Evolutionary conservation across 2,888 invertebrate species (phyloP), one percentile per base, ranked within the genome.

Genomic region (Mystacides longicornis): DNA sequence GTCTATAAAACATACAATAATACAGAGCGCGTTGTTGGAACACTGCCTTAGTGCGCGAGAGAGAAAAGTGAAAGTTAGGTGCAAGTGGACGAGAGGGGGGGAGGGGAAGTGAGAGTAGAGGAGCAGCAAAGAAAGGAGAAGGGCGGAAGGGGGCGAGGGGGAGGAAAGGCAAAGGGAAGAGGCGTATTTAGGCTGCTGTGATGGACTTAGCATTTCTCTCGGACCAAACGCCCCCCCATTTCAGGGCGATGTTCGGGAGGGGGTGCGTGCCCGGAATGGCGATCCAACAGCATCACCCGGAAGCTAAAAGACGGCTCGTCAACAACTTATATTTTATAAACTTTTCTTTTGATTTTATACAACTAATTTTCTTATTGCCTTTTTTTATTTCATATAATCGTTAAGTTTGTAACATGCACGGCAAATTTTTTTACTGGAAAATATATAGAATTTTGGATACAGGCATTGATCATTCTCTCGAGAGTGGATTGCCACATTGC

Each of bases 191-290:
- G 60, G 60, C 55, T 57, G 57, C 57, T 49, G 60, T 60, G 60
- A 60, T 60, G 60, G 60, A 60, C 60, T 60, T 60, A 60, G 60
- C 57, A 60, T 60, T 60, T 60, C 60, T 53, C 60, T 57, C 55
- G 60, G 60, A 57, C 60, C 53, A 51, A 50, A 50, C 37, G 52
- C 45, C 20, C 33, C 51, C 23, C 53, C 52, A 37, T 21, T 27
- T 22, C 23, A n/a, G 19, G 18, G 43, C 18, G 27, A 19, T 20
- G 18, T 23, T 37, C 21, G 51, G 49, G 43, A 22, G 46, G 56
- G 56, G 47, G 46, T 52, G 60, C 60, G 60, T 60, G 60, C 60
- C 60, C 57, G 57, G 60, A 60, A 60, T 60, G 60, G 60, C 60
- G 60, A 60, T 60, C 55, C 57, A 50, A 51, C 56, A 49, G 52